Evolutionary conservation across 2,113 vertebrate genomes (phyloP).

Genomic region (Vombatus ursinus): DNA sequence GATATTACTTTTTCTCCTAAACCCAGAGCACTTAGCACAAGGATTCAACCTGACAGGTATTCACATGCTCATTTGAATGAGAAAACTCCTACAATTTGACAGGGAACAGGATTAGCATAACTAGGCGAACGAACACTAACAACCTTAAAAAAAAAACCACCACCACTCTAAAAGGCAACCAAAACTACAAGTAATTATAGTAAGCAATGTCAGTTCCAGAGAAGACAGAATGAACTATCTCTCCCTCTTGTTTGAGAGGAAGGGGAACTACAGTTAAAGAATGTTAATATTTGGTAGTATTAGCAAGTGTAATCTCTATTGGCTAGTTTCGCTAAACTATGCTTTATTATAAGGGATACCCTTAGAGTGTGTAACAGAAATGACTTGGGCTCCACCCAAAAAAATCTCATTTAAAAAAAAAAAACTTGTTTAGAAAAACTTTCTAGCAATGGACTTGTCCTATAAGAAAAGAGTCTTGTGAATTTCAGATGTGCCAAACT

Average conservation of each 20-base stretch:
- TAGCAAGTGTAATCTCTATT: background rate
- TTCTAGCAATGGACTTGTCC: background rate
- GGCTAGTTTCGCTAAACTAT: background rate
- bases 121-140: no score
- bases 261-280: background rate
- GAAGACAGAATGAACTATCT: background rate
- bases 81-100: no score
- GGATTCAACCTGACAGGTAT: no score
- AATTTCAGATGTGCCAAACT: background rate
- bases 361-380: background rate
- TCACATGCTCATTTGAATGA: no score
- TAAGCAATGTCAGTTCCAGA: background rate
- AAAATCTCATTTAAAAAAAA: background rate
- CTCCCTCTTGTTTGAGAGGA: background rate
- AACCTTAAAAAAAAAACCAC: no score
- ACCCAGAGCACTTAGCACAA: no score
- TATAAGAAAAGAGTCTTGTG: background rate
- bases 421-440: background rate
- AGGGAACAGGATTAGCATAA: no score
- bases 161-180: background rate
- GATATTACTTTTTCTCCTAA: no score
- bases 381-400: background rate
- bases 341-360: background rate
- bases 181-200: background rate
- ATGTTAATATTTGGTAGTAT: background rate